Evolutionary conservation across 2,888 invertebrate species (phyloP).

Genomic region (Sclerodermus sp.): DNA sequence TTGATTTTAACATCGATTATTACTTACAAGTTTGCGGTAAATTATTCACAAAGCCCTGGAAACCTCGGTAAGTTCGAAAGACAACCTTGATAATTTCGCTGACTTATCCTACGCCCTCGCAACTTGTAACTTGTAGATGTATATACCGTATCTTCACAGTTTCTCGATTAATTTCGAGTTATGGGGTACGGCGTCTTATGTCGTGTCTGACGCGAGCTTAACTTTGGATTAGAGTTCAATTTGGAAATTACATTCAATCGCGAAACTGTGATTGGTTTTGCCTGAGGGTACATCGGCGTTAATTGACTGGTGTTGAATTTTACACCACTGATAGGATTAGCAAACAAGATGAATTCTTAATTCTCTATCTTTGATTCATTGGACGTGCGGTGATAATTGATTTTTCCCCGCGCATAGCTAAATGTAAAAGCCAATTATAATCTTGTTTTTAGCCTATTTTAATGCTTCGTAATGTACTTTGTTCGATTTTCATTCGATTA

Average conservation of each 20-base stretch:
- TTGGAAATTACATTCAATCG: slow-evolving; percentile 6
- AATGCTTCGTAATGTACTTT: no score
- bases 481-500: slow-evolving; percentile 38
- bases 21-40: slow-evolving; percentile 37
- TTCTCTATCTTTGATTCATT: not conserved
- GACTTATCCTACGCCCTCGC: slow-evolving; percentile 26
- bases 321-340: not conserved
- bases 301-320: no score
- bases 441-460: no score
- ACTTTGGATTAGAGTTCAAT: slow-evolving; percentile 21
- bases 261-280: not conserved
- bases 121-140: not conserved
- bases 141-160: slow-evolving; percentile 10
- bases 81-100: slow-evolving; percentile 39
- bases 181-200: slow-evolving; percentile 14
- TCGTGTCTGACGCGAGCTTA: slow-evolving; percentile 11
- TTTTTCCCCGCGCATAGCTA: no score
- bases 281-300: no score
- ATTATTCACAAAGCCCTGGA: slow-evolving; percentile 29
- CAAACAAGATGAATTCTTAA: slow-evolving; percentile 1
- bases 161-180: slow-evolving; percentile 21
- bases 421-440: no score
- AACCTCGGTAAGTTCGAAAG: slow-evolving; percentile 31
- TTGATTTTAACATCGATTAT: slow-evolving; percentile 32
- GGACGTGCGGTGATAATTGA: no score